Evolutionary conservation across 2,113 vertebrate genomes (phyloP).

Genomic region (Morphnarchus princeps): DNA sequence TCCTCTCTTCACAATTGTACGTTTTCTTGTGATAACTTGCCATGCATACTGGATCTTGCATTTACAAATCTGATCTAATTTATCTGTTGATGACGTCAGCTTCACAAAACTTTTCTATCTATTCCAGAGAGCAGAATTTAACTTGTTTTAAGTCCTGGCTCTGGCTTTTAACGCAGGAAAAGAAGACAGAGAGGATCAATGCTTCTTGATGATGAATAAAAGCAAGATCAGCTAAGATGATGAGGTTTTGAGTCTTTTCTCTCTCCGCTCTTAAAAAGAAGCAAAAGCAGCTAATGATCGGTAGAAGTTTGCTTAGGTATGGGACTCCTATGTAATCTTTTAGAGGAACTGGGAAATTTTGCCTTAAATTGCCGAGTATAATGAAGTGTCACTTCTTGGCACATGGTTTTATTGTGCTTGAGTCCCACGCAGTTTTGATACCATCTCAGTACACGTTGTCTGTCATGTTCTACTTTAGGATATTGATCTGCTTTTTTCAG

Average conservation of each 20-base stretch:
- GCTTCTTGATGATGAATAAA: neutral
- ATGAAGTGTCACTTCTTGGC: neutral
- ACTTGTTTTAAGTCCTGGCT: neutral
- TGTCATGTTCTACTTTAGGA: neutral
- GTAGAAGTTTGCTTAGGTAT: neutral
- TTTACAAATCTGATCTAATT: neutral
- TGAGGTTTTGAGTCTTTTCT: neutral
- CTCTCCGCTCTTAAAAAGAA: neutral
- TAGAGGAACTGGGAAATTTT: neutral
- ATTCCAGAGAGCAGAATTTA: neutral
- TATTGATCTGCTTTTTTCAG: neutral
- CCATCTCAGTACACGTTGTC: accelerated
- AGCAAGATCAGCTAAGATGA: neutral
- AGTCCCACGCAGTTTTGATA: neutral
- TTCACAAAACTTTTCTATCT: neutral
- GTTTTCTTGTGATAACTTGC: neutral
- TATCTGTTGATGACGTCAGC: neutral
- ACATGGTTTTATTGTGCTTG: neutral
- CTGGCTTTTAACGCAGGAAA: neutral
- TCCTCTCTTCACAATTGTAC: neutral
- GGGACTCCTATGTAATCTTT: neutral
- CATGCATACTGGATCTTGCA: neutral
- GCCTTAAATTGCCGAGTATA: neutral
- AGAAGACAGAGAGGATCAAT: neutral
- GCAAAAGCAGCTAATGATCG: neutral